These are phyloP conservation scores for Gavia stellata DNA, from an alignment of 2,113 vertebrate species.

Conservation along the genomic window DNA sequence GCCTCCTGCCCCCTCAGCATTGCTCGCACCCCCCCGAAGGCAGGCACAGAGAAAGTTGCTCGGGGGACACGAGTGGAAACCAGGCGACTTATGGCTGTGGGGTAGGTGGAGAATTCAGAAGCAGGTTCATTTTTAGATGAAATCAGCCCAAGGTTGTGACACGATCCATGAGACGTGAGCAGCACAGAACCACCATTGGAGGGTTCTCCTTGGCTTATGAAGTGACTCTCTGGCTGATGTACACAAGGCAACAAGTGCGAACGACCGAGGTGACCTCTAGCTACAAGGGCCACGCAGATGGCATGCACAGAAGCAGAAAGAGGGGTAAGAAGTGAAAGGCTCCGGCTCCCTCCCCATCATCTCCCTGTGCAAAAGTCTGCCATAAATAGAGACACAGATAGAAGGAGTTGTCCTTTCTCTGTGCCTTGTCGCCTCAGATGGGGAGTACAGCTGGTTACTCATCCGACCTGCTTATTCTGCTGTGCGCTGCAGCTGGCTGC, in stretches of 20 bases:
- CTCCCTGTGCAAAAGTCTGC: background rate
- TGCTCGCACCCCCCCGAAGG: background rate
- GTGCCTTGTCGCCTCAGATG: background rate
- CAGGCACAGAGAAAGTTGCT: background rate
- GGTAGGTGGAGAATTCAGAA: background rate
- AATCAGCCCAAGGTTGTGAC: background rate
- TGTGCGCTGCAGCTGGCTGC: background rate
- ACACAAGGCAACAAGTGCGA: accelerated
- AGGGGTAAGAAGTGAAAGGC: background rate
- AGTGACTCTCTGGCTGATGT: background rate
- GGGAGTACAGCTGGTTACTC: background rate
- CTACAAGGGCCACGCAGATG: accelerated
- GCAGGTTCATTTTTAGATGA: background rate
- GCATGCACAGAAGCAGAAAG: background rate
- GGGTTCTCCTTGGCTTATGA: background rate
- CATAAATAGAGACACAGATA: background rate
- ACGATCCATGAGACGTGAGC: background rate
- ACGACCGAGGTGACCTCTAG: accelerated
- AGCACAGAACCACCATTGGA: background rate
- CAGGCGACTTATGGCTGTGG: background rate
- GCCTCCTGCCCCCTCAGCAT: accelerated
- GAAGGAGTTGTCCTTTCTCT: background rate
- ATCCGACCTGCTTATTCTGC: background rate
- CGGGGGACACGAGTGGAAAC: background rate
- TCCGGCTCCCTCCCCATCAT: background rate